phyloP scores from a whole-genome alignment of 1,140 invertebrate species.

The Philopotamus ludificatus region DNA sequence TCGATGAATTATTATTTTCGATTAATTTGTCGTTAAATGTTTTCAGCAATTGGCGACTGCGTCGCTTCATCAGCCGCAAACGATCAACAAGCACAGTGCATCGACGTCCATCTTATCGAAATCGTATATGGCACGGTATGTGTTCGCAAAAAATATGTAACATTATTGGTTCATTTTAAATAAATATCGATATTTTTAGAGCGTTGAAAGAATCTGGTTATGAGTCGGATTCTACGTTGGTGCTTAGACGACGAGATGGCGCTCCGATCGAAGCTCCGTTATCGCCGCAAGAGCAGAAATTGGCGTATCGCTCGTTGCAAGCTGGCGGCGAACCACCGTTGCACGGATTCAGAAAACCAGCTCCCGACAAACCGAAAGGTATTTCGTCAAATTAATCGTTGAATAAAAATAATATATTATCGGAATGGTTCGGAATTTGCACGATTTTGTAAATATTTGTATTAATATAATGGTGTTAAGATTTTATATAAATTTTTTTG shows the following conservation, averaged over 20 bases:
- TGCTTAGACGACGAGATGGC: conserved; percentile 71
- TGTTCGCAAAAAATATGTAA: conserved; percentile 5
- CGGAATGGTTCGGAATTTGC: too few relatives aligned
- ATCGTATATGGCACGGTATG: conserved; percentile 73
- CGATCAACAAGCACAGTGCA: conserved; percentile 54
- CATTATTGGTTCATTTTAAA: conserved; percentile 19
- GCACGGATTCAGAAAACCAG: conserved; percentile 81
- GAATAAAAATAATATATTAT: too few relatives aligned
- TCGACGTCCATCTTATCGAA: conserved; percentile 57
- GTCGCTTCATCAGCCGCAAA: conserved; percentile 52
- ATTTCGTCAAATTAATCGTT: conserved; percentile 34
- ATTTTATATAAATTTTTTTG: conserved; percentile 1
- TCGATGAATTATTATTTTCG: too few relatives aligned
- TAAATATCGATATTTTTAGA: conserved; percentile 52
- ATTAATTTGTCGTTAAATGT: too few relatives aligned
- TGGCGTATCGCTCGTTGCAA: conserved; percentile 82
- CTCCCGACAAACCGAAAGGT: conserved; percentile 84
- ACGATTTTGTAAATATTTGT: not conserved
- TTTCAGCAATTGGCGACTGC: conserved; percentile 62
- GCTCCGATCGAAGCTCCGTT: conserved; percentile 68
- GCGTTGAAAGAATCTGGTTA: conserved; percentile 86
- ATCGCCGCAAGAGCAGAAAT: conserved; percentile 75
- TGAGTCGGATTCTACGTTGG: conserved; percentile 84
- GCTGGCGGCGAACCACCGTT: conserved; percentile 89
- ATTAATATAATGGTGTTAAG: not conserved